Percentiles rank a stretch among this genome's conserved stretches.
Conservation (phyloP, 2,113 vertebrate species). For the Neotoma lepida region DNA sequence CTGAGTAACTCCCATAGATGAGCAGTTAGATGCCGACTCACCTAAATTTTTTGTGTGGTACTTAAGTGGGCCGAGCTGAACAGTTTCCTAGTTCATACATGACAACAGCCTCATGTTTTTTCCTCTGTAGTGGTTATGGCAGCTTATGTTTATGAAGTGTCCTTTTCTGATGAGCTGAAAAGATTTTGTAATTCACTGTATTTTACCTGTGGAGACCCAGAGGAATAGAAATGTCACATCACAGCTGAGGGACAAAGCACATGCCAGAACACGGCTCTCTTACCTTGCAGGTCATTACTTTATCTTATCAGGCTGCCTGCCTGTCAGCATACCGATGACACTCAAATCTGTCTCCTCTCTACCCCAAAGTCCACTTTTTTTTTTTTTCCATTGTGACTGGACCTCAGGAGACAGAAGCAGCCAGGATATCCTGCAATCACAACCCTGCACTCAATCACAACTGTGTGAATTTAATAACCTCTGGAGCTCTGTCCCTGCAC, state of each 20-base stretch:
- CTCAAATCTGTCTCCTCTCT: constrained; percentile 67
- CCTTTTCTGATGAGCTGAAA: constrained; percentile 45
- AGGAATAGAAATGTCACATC: constrained; percentile 60
- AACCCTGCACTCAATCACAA: neutral
- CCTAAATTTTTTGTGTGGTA: neutral
- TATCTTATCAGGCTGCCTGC: constrained; percentile 59
- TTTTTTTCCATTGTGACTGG: neutral
- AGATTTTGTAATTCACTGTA: constrained; percentile 48
- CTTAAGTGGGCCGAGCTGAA: neutral
- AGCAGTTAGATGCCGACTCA: constrained; percentile 34
- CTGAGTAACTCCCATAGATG: neutral
- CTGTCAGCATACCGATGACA: constrained; percentile 59
- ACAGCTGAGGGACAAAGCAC: constrained; percentile 1
- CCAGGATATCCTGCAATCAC: neutral
- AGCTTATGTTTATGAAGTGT: constrained; percentile 63
- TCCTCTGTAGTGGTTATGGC: neutral
- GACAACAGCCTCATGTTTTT: neutral
- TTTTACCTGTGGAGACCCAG: constrained; percentile 48
- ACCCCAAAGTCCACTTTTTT: constrained; percentile 17
- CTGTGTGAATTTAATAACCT: constrained; percentile 15
- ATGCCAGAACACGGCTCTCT: constrained; percentile 36
- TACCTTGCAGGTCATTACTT: constrained; percentile 55
- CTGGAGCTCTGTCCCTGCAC: constrained; percentile 58
- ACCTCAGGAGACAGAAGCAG: constrained; percentile 52
- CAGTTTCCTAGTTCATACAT: neutral